Evolutionary conservation across 2,797 vertebrate species (phyloP), one percentile per base, ranked within the genome.

Genomic region (Chrysolophus pictus): DNA sequence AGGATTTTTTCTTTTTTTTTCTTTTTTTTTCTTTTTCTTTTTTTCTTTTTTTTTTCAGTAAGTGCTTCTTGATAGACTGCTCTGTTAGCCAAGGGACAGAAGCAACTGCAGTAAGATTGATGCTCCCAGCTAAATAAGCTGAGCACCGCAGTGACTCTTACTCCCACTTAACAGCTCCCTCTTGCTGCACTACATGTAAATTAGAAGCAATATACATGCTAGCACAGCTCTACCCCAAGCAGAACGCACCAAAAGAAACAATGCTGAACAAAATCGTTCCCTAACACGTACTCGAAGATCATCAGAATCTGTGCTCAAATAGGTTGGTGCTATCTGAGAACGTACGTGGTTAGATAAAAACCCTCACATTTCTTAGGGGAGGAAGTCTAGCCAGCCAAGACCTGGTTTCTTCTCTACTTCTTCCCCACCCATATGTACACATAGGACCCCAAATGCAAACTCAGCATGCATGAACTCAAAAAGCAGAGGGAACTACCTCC

Each of bases 121-220:
- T 85, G 84, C 68, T 84, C 58, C 46, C 83, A 88, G 89, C 72
- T 73, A 63, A 79, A 84, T 44, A 35, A 92, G 51, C 47, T 9
- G 51, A 93, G 78, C 63, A 58, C 82, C 0, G 4, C 62, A 90
- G 84, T 41, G 70, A 60, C 1, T 35, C 60, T 58, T 63, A 70
- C 75, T 88, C 91, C 83, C 93, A 94, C 77, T 78, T 88, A 90
- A 13, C 88, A 96, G 94, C 92, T 94, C 93, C 91, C 91, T 86
- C 95, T 95, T 79, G 90, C 94, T 95, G 96, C 93, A 84, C 58
- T 37, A 31, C 28, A 79, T 35, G 85, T 68, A 90, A 95, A 92
- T 88, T 14, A 91, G 90, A 73, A 93, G 88, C 76, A 74, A 26
- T 3, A 29, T 3, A 37, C 63, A 71, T 10, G 51, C 11, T 17